phyloP scores from a whole-genome alignment of 2,888 invertebrate genomes.

The Leucophora obtusa region DNA sequence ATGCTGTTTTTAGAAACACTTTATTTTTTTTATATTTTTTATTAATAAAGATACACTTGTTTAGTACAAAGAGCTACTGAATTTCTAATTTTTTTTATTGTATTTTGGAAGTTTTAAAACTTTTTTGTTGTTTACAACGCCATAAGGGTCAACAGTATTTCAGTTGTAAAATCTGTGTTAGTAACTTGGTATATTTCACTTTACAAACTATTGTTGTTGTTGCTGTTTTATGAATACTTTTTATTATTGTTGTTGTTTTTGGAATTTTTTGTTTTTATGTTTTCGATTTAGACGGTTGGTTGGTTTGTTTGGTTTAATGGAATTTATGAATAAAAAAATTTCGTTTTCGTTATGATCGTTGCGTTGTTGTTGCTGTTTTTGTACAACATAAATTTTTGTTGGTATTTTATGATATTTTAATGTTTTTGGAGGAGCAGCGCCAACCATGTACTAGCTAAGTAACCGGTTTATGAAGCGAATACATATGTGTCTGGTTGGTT shows the following conservation, averaged over 20 bases:
- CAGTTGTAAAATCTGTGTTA: background rate
- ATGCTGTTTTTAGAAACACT: slow-evolving; percentile 1
- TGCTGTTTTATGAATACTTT: background rate
- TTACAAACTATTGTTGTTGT: slow-evolving; percentile 5
- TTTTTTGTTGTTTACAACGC: slow-evolving; percentile 11
- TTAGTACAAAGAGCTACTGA: background rate
- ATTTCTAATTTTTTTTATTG: slow-evolving; percentile 23
- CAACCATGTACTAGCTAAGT: slow-evolving; percentile 19
- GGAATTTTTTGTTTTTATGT: slow-evolving; percentile 32
- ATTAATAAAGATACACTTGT: slow-evolving; percentile 4
- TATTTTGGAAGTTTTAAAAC: slow-evolving; percentile 11
- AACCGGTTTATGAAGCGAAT: slow-evolving; percentile 43
- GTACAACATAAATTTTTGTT: slow-evolving; percentile 39
- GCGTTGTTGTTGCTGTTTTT: slow-evolving; percentile 23
- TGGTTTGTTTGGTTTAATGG: slow-evolving; percentile 62
- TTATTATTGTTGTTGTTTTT: slow-evolving; percentile 40
- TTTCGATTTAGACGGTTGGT: slow-evolving; percentile 48
- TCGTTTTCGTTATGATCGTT: slow-evolving; percentile 53
- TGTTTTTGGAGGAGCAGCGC: slow-evolving; percentile 51
- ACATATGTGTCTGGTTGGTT: slow-evolving; percentile 5
- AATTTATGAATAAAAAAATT: slow-evolving; percentile 65
- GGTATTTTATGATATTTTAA: slow-evolving; percentile 3
- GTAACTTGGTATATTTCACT: background rate
- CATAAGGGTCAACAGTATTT: slow-evolving; percentile 15
- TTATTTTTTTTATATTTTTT: background rate